Conservation (phyloP, 2,797 vertebrate species). For the Nasua narica region DNA sequence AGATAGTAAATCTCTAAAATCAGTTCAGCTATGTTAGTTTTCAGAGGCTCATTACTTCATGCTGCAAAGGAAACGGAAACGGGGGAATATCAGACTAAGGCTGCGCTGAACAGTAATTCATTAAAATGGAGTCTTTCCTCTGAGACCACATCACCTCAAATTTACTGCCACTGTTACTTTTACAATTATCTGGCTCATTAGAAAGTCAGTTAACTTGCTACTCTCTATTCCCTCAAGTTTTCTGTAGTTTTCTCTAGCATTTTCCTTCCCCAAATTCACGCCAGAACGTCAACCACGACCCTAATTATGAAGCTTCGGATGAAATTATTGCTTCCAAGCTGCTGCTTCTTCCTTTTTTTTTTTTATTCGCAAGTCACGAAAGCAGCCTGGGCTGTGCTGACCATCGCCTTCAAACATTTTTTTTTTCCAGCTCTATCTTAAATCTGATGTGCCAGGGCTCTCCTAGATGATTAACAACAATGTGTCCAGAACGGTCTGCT, state of each 20-base stretch:
- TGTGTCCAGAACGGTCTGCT: neutral
- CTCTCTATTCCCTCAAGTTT: conserved; percentile 2
- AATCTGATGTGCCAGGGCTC: neutral
- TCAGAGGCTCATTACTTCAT: conserved; percentile 45
- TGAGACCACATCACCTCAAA: conserved; percentile 34
- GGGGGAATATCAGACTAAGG: neutral
- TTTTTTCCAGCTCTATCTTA: neutral
- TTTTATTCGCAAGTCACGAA: neutral
- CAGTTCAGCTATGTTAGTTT: conserved; percentile 24
- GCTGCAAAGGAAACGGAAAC: neutral
- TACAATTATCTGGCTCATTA: conserved; percentile 64
- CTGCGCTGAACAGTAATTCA: conserved; percentile 14
- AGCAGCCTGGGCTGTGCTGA: neutral
- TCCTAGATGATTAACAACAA: neutral
- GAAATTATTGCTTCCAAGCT: conserved; percentile 1
- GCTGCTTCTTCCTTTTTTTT: no score
- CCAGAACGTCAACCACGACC: neutral
- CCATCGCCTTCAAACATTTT: neutral
- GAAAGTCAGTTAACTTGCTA: conserved; percentile 47
- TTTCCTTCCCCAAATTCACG: conserved; percentile 5
- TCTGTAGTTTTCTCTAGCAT: neutral
- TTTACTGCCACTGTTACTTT: conserved; percentile 47
- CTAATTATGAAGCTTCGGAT: conserved; percentile 25
- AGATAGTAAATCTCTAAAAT: conserved; percentile 15
- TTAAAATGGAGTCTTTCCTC: conserved; percentile 41